Evolutionary conservation across 2,113 vertebrate genomes (phyloP).

Genomic region (Amphiprion ocellaris): DNA sequence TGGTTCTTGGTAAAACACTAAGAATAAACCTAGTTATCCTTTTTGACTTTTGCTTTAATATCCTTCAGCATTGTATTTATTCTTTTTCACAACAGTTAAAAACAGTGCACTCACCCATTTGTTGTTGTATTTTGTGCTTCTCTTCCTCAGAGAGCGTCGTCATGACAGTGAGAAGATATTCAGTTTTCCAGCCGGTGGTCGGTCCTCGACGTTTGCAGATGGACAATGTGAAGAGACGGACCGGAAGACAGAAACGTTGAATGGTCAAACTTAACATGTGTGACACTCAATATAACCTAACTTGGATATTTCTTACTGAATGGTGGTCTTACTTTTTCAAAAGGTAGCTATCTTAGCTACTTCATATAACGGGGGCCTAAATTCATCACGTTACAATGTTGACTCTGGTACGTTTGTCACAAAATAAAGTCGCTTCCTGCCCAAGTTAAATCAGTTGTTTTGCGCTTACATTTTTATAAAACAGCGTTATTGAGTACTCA

Average conservation of each 20-base stretch:
- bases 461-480: neutral
- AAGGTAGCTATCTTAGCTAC: neutral
- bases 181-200: conserved; percentile 64
- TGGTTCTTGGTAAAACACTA: no score
- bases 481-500: neutral
- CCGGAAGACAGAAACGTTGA: conserved; percentile 17
- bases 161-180: conserved; percentile 91
- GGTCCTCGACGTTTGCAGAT: conserved; percentile 37
- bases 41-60: no score
- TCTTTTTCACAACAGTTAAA: neutral
- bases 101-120: conserved; percentile 27
- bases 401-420: neutral
- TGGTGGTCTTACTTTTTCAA: neutral
- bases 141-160: conserved; percentile 82
- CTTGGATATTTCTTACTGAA: neutral
- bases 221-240: conserved; percentile 10
- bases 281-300: no score
- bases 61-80: neutral
- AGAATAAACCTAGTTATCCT: no score
- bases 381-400: neutral
- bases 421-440: conserved; percentile 8
- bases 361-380: neutral
- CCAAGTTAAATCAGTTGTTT: neutral
- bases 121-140: neutral
- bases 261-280: neutral